These are phyloP conservation scores for Nephila pilipes DNA, from an alignment of 1,140 invertebrate species.

Conservation along the genomic window DNA sequence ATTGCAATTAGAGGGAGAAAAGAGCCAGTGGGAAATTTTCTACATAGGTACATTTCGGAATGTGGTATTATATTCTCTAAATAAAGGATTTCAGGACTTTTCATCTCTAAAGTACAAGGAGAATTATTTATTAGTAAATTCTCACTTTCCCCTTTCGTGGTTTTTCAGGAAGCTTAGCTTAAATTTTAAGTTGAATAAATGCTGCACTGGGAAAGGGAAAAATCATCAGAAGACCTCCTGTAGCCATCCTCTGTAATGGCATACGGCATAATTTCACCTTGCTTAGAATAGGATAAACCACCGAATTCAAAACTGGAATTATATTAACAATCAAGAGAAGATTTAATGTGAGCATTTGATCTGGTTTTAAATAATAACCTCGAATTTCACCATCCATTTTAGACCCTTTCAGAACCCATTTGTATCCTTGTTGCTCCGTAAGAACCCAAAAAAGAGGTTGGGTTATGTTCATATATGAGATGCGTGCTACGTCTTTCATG, in stretches of 20 bases:
- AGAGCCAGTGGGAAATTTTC: neutral
- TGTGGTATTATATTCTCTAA: neutral
- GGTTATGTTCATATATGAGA: conserved; percentile 91
- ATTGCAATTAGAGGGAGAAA: neutral
- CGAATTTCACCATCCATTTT: conserved; percentile 91
- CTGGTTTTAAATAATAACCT: conserved; percentile 86
- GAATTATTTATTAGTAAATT: neutral
- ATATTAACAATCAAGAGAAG: conserved; percentile 91
- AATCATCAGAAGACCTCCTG: conserved; percentile 92
- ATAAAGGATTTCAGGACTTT: neutral
- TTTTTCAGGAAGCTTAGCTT: conserved; percentile 81
- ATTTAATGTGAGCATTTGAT: conserved; percentile 94
- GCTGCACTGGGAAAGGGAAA: conserved; percentile 91
- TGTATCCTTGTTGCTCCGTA: conserved; percentile 89
- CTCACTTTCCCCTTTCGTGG: neutral
- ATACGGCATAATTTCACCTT: conserved; percentile 83
- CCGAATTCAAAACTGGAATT: conserved; percentile 92
- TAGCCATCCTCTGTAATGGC: conserved; percentile 89
- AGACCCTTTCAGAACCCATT: conserved; percentile 97
- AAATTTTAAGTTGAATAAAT: conserved; percentile 90
- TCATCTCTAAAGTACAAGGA: neutral
- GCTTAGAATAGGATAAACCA: conserved; percentile 85
- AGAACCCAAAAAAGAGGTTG: conserved; percentile 95
- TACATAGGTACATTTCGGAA: neutral
- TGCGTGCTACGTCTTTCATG: conserved; percentile 87